Evolutionary conservation across 2,113 vertebrate genomes (phyloP), one percentile per base, ranked within the genome.

Genomic region (Fulmarus glacialis): DNA sequence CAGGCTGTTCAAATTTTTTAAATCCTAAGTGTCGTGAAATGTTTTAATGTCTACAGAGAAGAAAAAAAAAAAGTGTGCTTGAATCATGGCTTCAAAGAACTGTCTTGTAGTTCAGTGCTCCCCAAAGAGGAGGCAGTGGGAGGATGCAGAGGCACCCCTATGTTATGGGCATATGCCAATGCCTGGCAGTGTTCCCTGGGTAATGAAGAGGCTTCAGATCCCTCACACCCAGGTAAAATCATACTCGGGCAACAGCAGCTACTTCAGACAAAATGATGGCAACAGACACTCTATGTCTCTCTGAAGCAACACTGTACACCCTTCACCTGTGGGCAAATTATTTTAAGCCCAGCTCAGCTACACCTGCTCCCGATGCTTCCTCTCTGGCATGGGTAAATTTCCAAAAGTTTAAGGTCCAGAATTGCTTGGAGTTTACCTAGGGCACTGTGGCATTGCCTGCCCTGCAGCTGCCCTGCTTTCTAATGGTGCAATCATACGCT

Each of bases 391-490:
- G 36, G 56, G 27, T 90, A 64, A 29, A 82, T 75, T 91, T 89
- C 56, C 72, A 48, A 9, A 75, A 79, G 93, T 73, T 59, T 45
- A 42, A 84, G 83, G 36, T 23, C 6, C 34, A 11, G 9, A 10
- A 22, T 42, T 79, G 47, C 95, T 40, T 34, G 34, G 62, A 42
- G 52, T 59, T 82, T 89, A 81, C 83, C 89, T 20, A 43, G 80
- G 71, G 94, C 81, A 23, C 40, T 23, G 52, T 32, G 55, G 60
- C 89, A 43, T 4, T 40, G 68, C 30, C 50, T 55, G 45, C 67
- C 40, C 68, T 91, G 90, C 82, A 91, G 68, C 85, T 92, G 92
- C 88, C 77, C 89, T 87, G 68, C 87, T 89, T 74, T 78, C 87
- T 78, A 79, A 68, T 68, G 72, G 75, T 34, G 52, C 83, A 73